These are phyloP conservation scores for Parnassius mnemosyne DNA, from an alignment of 2,888 invertebrate species.

Conservation along the genomic window DNA sequence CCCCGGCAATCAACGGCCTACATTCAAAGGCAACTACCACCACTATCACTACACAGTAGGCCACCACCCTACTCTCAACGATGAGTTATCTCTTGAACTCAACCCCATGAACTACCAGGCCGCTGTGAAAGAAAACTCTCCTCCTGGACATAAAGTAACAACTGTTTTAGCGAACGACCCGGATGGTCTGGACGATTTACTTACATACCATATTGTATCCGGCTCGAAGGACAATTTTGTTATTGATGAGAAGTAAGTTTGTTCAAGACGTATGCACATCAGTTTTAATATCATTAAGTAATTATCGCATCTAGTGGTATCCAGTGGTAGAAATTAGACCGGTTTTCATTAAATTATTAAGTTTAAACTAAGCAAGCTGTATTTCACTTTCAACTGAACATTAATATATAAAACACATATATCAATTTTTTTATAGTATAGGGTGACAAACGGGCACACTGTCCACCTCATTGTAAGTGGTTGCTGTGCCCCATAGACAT, in stretches of 20 bases:
- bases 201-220: constrained; percentile 85
- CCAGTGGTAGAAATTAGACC: too few relatives aligned
- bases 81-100: constrained; percentile 74
- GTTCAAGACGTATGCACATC: too few relatives aligned
- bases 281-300: too few relatives aligned
- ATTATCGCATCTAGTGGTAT: too few relatives aligned
- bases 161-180: constrained; percentile 88
- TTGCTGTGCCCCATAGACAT: too few relatives aligned
- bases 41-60: constrained; percentile 71
- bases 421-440: too few relatives aligned
- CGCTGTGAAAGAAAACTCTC: constrained; percentile 85
- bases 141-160: constrained; percentile 84
- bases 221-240: constrained; percentile 89
- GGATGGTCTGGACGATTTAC: constrained; percentile 85
- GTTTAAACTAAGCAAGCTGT: too few relatives aligned
- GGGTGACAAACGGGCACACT: too few relatives aligned
- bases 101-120: constrained; percentile 87
- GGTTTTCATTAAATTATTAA: too few relatives aligned
- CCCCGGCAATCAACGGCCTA: constrained; percentile 89
- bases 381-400: too few relatives aligned
- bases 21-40: constrained; percentile 87
- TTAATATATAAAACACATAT: too few relatives aligned
- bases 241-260: constrained; percentile 84
- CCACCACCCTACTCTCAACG: constrained; percentile 54
- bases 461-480: too few relatives aligned